These are phyloP conservation scores for Neotragus pygmaeus DNA, from an alignment of 2,113 vertebrate genomes.

Conservation along the genomic window DNA sequence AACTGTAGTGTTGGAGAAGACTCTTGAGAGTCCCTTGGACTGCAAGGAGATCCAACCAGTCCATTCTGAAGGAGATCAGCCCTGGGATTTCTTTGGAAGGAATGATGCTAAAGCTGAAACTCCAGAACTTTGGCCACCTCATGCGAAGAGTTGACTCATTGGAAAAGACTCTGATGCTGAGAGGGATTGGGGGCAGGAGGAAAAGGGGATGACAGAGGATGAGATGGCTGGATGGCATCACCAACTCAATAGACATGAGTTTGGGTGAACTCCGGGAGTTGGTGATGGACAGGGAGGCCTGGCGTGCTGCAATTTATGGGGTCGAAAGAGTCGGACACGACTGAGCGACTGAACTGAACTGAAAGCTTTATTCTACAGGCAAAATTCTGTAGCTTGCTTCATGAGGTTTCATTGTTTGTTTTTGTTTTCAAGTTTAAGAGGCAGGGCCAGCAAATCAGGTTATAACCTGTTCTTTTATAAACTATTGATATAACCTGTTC, in stretches of 20 bases:
- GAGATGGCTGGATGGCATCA: too few species aligned
- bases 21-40: too few species aligned
- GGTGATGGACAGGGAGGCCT: background rate
- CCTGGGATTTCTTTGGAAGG: too few species aligned
- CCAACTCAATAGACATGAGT: accelerated
- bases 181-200: too few species aligned
- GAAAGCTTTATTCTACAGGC: background rate
- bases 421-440: background rate
- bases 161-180: too few species aligned
- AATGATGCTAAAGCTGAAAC: too few species aligned
- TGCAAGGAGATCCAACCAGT: too few species aligned
- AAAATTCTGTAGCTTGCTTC: background rate
- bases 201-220: too few species aligned
- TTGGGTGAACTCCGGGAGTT: background rate
- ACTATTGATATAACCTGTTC: background rate
- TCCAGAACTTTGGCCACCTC: too few species aligned
- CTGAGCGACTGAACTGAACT: background rate
- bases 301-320: accelerated
- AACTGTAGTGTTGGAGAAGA: too few species aligned
- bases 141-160: too few species aligned
- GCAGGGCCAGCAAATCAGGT: background rate
- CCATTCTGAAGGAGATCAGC: too few species aligned
- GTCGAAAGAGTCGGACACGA: background rate
- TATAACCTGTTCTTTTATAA: background rate
- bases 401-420: background rate